Evolutionary conservation across 2,113 vertebrate species (phyloP).

Genomic region (Tetraodon nigroviridis): DNA sequence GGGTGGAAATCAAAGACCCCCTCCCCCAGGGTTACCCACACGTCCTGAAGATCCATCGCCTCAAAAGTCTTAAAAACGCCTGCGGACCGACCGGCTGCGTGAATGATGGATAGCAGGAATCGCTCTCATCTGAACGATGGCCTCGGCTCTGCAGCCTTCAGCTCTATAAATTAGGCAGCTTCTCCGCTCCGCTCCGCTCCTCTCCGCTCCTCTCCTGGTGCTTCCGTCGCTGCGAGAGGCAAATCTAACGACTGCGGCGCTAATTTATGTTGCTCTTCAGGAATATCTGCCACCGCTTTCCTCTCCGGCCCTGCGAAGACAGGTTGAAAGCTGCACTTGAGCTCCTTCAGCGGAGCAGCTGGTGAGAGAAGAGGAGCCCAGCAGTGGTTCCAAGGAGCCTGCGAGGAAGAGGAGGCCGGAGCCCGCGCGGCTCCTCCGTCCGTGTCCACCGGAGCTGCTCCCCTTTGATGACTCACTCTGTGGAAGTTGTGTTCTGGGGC

Average conservation of each 20-base stretch:
- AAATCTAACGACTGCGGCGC: constrained; percentile 31
- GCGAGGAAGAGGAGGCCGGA: too few relatives aligned
- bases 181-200: too few relatives aligned
- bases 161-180: constrained; percentile 57
- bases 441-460: too few relatives aligned
- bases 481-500: constrained; percentile 2
- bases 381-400: too few relatives aligned
- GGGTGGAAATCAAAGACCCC: too few relatives aligned
- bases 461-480: background rate
- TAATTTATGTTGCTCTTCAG: constrained; percentile 50
- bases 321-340: too few relatives aligned
- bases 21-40: constrained; percentile 2
- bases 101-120: constrained; percentile 50
- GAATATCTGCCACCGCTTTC: constrained; percentile 26
- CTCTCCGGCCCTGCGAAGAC: background rate
- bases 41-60: constrained; percentile 45
- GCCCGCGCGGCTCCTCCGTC: too few relatives aligned
- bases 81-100: constrained; percentile 16
- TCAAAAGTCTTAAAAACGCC: constrained; percentile 50
- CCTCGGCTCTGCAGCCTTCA: constrained; percentile 41
- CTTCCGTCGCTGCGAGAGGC: too few relatives aligned
- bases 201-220: too few relatives aligned
- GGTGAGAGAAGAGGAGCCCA: too few relatives aligned
- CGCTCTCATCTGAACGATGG: constrained; percentile 62
- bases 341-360: too few relatives aligned